Conservation (phyloP, 92 coral and sea anemone species). For the Porites evermanni region DNA sequence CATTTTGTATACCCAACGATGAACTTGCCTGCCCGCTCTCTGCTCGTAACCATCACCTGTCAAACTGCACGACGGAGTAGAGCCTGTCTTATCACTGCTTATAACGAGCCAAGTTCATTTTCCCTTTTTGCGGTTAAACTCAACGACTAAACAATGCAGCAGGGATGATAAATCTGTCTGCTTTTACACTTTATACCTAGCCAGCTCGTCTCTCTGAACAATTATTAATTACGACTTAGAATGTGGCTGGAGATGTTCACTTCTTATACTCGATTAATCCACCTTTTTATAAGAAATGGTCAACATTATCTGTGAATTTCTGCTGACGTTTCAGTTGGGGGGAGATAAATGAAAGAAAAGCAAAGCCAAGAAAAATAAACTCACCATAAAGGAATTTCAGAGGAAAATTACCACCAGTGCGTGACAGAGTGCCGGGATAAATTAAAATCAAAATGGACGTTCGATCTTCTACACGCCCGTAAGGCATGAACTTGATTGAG, state of each 20-base stretch:
- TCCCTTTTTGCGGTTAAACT: slow-evolving; percentile 28
- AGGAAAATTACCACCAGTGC: background rate
- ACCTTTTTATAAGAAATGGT: background rate
- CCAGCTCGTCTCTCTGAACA: background rate
- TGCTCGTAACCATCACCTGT: slow-evolving; percentile 20
- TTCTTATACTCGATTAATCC: background rate
- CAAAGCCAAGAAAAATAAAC: background rate
- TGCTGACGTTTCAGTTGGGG: too few relatives aligned
- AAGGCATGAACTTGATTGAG: background rate
- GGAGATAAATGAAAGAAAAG: too few relatives aligned
- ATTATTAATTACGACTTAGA: background rate
- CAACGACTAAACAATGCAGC: slow-evolving; percentile 6
- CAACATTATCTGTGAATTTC: too few relatives aligned
- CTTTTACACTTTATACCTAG: background rate
- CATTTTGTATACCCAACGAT: background rate
- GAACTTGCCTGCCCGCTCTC: background rate
- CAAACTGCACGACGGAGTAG: slow-evolving; percentile 19
- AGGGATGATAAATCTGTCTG: background rate
- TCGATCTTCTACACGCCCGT: background rate
- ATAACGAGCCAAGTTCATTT: slow-evolving; percentile 18
- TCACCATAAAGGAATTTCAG: slow-evolving; percentile 21
- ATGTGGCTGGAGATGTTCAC: background rate
- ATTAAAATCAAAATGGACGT: background rate
- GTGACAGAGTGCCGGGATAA: background rate
- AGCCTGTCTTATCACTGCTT: slow-evolving; percentile 10